Base-by-base conservation (phyloP, 2,113 vertebrate genomes). In the Ictidomys tridecemlineatus region DNA sequence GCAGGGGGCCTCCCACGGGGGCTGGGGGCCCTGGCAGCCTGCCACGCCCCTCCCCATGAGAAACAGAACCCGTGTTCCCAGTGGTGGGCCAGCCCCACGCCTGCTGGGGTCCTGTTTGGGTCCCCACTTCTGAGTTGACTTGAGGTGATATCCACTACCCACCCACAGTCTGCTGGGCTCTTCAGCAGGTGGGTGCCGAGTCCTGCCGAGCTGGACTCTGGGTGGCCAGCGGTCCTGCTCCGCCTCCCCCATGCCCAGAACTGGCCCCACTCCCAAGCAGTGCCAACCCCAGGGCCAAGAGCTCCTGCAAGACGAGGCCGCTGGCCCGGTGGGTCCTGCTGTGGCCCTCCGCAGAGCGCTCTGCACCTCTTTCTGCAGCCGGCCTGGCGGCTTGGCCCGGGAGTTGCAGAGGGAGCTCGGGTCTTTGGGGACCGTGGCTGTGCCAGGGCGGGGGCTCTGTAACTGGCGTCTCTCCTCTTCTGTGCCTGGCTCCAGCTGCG, bases 61-160 rank as follows among this genome's bases (percentile, higher is more conserved):
- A 20, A 58, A 6, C 1, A 11, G 18, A 9, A 12, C 42, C 53
- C 9, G 0, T 4, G 28, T 5, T 10, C 37, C 87, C 16, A 11
- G 56, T 22, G 2, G 26, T 0, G 0, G 10, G 56, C n/a, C 3
- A 30, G 3, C 28, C 20, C 2, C 24, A 51, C 30, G 1, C 13
- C 63, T 26, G 16, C 32, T 26, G 16, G 34, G 28, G 28, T 11
- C 51, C 42, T 0, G 5, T 37, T 45, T 45, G 2, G 5, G 45
- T 17, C 28, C 70, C 91, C 14, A 3, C 11, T 14, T 32, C 51
- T 37, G 61, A 34, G 56, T 32, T 2, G 28, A 7, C 61, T 53
- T 72, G 18, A 14, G 63, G n/a, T n/a, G 13, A 48, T 30, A 16
- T 45, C 48, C 4, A 1, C 8, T 6, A 24, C 3, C 26, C 10